Conservation (phyloP, 2,888 invertebrate species). For the Cephus nigrinus region DNA sequence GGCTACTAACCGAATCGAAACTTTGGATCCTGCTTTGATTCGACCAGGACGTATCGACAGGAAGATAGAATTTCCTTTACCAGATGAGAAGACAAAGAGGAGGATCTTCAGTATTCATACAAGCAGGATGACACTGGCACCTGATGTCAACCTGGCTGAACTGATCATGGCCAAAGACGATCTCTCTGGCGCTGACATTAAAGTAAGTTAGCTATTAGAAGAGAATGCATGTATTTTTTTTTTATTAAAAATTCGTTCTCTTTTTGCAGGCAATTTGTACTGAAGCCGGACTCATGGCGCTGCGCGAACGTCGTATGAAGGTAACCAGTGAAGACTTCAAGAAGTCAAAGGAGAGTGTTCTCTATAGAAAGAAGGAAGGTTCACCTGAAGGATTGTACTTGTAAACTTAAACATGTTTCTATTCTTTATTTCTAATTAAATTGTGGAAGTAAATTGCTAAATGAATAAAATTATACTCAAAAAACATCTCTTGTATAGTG, state of each 20-base stretch:
- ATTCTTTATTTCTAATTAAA: slow-evolving; percentile 31
- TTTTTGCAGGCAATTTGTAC: slow-evolving; percentile 93
- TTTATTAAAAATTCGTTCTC: slow-evolving; percentile 19
- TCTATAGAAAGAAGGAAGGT: slow-evolving; percentile 99
- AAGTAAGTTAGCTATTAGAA: slow-evolving; percentile 68
- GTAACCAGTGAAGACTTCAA: slow-evolving; percentile 99
- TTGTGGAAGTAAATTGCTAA: slow-evolving; percentile 24
- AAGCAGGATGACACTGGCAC: slow-evolving; percentile 97
- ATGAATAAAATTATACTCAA: slow-evolving; percentile 28
- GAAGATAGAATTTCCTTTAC: slow-evolving; percentile 99
- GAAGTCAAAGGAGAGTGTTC: slow-evolving; percentile 98
- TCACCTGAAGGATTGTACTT: slow-evolving; percentile 99
- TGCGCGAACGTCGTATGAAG: slow-evolving; percentile 98
- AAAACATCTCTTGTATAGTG: slow-evolving; percentile 1
- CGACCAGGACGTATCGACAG: slow-evolving; percentile 98
- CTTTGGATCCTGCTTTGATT: slow-evolving; percentile 97
- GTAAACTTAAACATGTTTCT: slow-evolving; percentile 68
- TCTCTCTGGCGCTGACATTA: slow-evolving; percentile 96
- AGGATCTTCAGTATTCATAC: slow-evolving; percentile 99
- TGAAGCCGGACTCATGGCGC: slow-evolving; percentile 97
- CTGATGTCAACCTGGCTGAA: slow-evolving; percentile 96
- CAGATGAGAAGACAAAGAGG: slow-evolving; percentile 98
- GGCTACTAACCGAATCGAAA: slow-evolving; percentile 99
- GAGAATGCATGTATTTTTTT: background rate
- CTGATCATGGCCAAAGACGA: slow-evolving; percentile 99